Base-by-base conservation (phyloP, 2,888 invertebrate genomes). In the Cosmia trapezina region DNA sequence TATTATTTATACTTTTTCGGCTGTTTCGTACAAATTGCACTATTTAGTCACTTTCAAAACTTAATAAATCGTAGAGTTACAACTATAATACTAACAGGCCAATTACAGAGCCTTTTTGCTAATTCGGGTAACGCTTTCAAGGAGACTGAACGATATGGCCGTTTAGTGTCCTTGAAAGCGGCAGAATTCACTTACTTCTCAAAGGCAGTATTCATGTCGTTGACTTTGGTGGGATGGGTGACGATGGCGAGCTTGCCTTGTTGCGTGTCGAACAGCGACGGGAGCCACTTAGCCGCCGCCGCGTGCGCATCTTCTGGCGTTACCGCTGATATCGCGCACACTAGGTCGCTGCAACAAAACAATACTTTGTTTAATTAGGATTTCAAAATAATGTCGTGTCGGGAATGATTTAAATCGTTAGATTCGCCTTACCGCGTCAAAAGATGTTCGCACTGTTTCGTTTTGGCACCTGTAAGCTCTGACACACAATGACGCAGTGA, bases 141-240 rank as follows among this genome's bases (percentile, higher is more conserved):
- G 2, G 4, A 33, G 3, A 33, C 33, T 33, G 33, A 33, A 33
- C 33, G 33, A 33, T 33, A 33, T 33, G 33, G 33, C 33, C 2
- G 33, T 33, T 33, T 33, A 33, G 33, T 33, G 33, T 33, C 33
- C 33, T 33, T 33, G 33, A 2, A 65, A 56, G 43, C 12, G 43
- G 17, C 22, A 33, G 4, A 9, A 33, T 0, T 12, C 0, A 94
- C 96, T 95, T 89, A 98, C 98, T 96, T 97, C 88, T 97, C 96
- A 86, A 98, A 97, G 9, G 97, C 97, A 17, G 96, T 93, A 59
- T 96, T 95, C 83, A 98, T 94, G 89, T 98, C 97, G 28, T 96
- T 93, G 64, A 97, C 97, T 93, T 98, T 98, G 75, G 97, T 96
- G 17, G 98, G 98, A 91, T 98, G 98, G 89, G 98, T 98, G 47